Base-by-base conservation (phyloP, 2,888 invertebrate genomes). In the Aphrophora alni region DNA sequence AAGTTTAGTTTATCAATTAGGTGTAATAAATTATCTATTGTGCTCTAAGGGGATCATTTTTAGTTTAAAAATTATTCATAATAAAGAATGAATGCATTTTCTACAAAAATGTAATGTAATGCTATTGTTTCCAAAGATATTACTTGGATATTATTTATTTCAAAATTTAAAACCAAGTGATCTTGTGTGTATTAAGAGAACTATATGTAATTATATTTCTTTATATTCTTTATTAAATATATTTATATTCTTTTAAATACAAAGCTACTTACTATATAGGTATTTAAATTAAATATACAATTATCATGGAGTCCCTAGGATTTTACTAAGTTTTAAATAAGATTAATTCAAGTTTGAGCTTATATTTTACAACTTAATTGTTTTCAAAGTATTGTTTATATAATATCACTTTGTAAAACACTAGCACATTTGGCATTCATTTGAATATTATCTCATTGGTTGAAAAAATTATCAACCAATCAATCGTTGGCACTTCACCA, bases 331-430 rank as follows among this genome's bases (percentile, higher is more conserved):
- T 44, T 44, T 44, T 44, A 44, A 44, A 44, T 59, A 59, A 59
- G 2, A 21, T 59, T 59, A 59, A n/a, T 59, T 59, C 2, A 59
- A 59, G 59, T n/a, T 59, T 59, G 59, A 59, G 59, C 59, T 59
- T 59, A 59, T 59, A 59, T 21, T 21, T 59, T 59, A 59, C 59
- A 59, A 59, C 21, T 59, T 59, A 59, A 59, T 59, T 59, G 59
- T 59, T 59, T 59, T 59, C 59, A 59, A 59, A 59, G n/a, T n/a
- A 59, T 21, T 59, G 59, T 59, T 14, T 59, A 0, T 44, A 44
- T 59, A 59, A 59, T 59, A 59, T 59, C 59, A 59, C 59, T 59
- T 59, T 59, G 59, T 21, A 59, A 44, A 59, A 59, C 44, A 44
- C 17, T 44, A 44, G 12, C 59, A 59, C 59, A 59, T 59, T 59